A percentile compares a stretch with the other conserved stretches of the same genome.
phyloP scores from a whole-genome alignment of 1,140 invertebrate genomes.

The Bombus cullumanus region DNA sequence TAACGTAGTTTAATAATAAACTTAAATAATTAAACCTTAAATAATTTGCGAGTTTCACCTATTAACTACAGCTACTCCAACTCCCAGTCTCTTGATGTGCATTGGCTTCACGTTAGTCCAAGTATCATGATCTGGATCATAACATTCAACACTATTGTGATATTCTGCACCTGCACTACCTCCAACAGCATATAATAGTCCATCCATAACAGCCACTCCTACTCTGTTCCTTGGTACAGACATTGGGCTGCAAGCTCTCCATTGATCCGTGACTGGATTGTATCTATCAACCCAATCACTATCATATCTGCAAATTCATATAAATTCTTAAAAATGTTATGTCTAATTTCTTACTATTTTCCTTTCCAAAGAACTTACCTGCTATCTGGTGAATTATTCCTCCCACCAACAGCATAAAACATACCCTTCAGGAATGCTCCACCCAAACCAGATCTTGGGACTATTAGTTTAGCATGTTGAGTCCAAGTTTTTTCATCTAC shows the following conservation, averaged over 20 bases:
- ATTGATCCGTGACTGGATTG: slow-evolving; percentile 90
- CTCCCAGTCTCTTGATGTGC: slow-evolving; percentile 91
- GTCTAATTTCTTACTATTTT: neutral
- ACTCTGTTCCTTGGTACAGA: slow-evolving; percentile 92
- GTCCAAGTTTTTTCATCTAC: slow-evolving; percentile 93
- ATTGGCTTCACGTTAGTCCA: slow-evolving; percentile 93
- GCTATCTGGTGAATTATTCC: slow-evolving; percentile 92
- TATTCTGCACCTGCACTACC: slow-evolving; percentile 92
- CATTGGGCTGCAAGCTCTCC: slow-evolving; percentile 92
- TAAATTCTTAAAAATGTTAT: neutral
- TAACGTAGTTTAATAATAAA: neutral
- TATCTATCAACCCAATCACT: slow-evolving; percentile 85
- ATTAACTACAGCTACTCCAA: slow-evolving; percentile 95
- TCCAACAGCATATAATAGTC: slow-evolving; percentile 94
- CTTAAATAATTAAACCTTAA: neutral
- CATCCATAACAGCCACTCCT: slow-evolving; percentile 96
- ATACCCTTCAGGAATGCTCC: slow-evolving; percentile 93
- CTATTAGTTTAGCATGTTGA: slow-evolving; percentile 89
- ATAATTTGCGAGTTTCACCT: slow-evolving; percentile 72
- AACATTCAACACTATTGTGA: slow-evolving; percentile 95
- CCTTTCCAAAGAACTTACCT: slow-evolving; percentile 84
- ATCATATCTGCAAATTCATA: slow-evolving; percentile 72
- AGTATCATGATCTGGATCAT: slow-evolving; percentile 93
- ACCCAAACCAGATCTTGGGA: slow-evolving; percentile 93
- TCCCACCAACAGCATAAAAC: slow-evolving; percentile 95